Evolutionary conservation across 2,888 invertebrate genomes (phyloP).

Genomic region (Dicycla oo): DNA sequence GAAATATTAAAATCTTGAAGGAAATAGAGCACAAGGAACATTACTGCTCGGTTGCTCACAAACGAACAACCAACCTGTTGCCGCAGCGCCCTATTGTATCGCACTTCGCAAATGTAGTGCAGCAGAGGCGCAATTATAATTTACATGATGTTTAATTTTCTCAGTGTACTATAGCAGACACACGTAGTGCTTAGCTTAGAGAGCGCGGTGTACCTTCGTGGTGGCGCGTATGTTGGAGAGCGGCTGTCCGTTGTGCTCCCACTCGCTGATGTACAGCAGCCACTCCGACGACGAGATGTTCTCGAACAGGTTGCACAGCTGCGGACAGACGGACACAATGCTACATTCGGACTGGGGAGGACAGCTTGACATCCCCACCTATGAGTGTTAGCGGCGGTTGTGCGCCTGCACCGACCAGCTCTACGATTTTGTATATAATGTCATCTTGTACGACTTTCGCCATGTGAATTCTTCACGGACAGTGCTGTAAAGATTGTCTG

Average conservation of each 20-base stretch:
- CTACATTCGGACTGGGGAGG: neutral
- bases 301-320: slow-evolving; percentile 98
- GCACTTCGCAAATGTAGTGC: neutral
- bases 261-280: slow-evolving; percentile 98
- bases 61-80: too few relatives aligned
- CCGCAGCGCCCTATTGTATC: too few relatives aligned
- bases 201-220: slow-evolving; percentile 92
- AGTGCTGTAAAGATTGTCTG: neutral
- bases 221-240: slow-evolving; percentile 97
- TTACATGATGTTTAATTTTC: neutral
- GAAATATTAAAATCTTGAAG: too few relatives aligned
- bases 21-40: too few relatives aligned
- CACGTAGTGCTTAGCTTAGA: accelerated
- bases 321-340: slow-evolving; percentile 36
- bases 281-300: slow-evolving; percentile 97
- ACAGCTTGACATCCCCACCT: neutral
- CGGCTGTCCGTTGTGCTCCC: slow-evolving; percentile 94
- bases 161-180: neutral
- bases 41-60: too few relatives aligned
- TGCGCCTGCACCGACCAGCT: neutral
- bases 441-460: neutral
- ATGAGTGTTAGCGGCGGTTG: neutral
- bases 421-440: too few relatives aligned
- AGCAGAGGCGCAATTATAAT: neutral
- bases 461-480: too few relatives aligned